Evolutionary conservation across 2,888 invertebrate species (phyloP), one percentile per base, ranked within the genome.

Genomic region (Papilio elwesi): DNA sequence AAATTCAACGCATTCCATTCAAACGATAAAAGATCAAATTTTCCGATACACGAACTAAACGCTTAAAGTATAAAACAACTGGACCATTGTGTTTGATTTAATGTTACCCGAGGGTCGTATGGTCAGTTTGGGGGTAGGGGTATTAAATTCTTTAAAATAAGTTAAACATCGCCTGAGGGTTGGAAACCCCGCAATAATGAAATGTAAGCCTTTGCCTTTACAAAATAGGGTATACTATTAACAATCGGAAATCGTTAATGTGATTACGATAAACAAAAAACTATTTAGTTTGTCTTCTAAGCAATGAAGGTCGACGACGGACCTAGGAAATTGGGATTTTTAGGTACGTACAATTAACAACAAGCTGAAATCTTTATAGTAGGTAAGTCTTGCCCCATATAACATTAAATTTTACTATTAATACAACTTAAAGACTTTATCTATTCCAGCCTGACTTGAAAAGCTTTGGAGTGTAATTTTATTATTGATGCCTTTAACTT

Each of bases 91-190:
- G 74, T 84, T 85, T 89, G 87, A 91, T 90, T 90, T 91, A 90
- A 90, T 85, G 85, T 85, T 80, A 77, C 81, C 77, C 78, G 81
- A 83, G 87, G 90, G 90, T 81, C 80, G 77, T 65, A 66, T 83
- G 89, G 89, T 90, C 91, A 91, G 88, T 84, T 85, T 83, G 78
- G 79, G 79, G 79, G 77, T 75, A 75, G 70, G 77, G 78, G 81
- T 80, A 84, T 86, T 81, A 85, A 82, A 89, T 90, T 87, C 89
- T 89, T 92, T 90, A 91, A 91, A 91, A 87, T 89, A 88, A 89
- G 81, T 89, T 88, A 87, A 85, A 79, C 82, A 79, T 49, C 77
- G 81, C 81, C 81, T 85, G 80, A 87, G 89, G 91, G 90, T 88
- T 83, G 81, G 74, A 47, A 77, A 74, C 82, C 86, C 85, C 83